A percentile compares a stretch with the other conserved stretches of the same genome.
Conservation (phyloP, 2,888 invertebrate species). For the Entomobrya multifasciata region DNA sequence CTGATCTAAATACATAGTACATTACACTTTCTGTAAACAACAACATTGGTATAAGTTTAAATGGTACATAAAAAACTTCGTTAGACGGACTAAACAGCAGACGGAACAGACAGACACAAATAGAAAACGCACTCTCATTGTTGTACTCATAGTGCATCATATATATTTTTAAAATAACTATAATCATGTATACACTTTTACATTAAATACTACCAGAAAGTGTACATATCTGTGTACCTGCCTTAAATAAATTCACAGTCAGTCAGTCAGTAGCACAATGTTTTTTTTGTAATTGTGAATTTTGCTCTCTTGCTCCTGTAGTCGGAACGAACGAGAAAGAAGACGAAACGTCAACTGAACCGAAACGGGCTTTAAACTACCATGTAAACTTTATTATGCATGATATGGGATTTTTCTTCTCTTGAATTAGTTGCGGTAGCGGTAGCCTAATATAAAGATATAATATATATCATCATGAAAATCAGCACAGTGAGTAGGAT, state of each 20-base stretch:
- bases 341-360: constrained; percentile 64
- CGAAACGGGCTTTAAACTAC: constrained; percentile 56
- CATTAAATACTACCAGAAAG: too few relatives aligned
- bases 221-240: not conserved
- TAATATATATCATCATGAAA: too few relatives aligned
- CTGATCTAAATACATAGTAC: not conserved
- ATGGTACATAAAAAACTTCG: not conserved
- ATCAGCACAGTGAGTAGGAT: constrained; percentile 22
- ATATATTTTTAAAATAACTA: too few relatives aligned
- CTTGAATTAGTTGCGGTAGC: too few relatives aligned
- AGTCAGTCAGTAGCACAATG: constrained; percentile 29
- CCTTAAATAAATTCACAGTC: constrained; percentile 25
- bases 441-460: too few relatives aligned
- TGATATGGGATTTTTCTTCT: not conserved
- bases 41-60: not conserved
- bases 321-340: constrained; percentile 52
- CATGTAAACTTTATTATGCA: not conserved
- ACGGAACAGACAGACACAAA: not conserved
- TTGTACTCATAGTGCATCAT: too few relatives aligned
- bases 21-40: not conserved
- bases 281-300: constrained; percentile 10
- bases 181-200: too few relatives aligned
- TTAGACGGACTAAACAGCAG: not conserved
- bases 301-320: constrained; percentile 46
- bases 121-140: too few relatives aligned